Evolutionary conservation across 2,113 vertebrate species (phyloP).

Genomic region (Vireo altiloquus): DNA sequence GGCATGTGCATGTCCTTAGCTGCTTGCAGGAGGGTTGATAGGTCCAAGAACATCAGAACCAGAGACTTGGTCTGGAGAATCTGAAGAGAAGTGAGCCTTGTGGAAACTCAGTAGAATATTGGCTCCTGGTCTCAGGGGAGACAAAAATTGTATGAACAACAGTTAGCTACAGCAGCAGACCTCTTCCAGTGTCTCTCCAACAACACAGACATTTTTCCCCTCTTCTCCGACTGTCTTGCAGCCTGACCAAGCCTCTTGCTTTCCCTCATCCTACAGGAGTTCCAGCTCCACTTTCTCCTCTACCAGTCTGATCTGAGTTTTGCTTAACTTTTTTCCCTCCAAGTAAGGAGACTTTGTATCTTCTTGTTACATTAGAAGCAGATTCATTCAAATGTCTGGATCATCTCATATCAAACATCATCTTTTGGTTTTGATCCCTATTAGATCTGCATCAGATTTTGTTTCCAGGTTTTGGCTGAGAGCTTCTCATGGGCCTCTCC

Average conservation of each 20-base stretch:
- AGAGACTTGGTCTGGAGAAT: neutral
- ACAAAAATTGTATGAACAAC: neutral
- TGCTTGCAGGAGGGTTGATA: neutral
- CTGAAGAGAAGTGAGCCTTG: neutral
- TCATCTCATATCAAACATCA: neutral
- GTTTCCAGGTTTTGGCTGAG: neutral
- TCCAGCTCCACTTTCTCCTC: neutral
- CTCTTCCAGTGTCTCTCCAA: neutral
- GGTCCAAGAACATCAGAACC: neutral
- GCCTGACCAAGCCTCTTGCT: neutral
- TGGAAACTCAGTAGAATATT: neutral
- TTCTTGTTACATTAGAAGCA: neutral
- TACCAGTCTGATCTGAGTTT: neutral
- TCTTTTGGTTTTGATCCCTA: neutral
- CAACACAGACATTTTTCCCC: neutral
- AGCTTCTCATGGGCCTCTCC: neutral
- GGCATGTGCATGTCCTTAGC: rapidly evolving
- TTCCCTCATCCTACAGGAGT: neutral
- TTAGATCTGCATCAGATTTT: neutral
- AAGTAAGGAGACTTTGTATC: neutral
- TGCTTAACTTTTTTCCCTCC: neutral
- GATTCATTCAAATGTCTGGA: neutral
- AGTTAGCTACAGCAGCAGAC: neutral
- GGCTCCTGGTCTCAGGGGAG: neutral
- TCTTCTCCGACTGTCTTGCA: neutral